Evolutionary conservation across 92 coral and sea anemone genomes (phyloP), one percentile per base, ranked within the genome.

Genomic region (Anthopleura xanthogrammica): DNA sequence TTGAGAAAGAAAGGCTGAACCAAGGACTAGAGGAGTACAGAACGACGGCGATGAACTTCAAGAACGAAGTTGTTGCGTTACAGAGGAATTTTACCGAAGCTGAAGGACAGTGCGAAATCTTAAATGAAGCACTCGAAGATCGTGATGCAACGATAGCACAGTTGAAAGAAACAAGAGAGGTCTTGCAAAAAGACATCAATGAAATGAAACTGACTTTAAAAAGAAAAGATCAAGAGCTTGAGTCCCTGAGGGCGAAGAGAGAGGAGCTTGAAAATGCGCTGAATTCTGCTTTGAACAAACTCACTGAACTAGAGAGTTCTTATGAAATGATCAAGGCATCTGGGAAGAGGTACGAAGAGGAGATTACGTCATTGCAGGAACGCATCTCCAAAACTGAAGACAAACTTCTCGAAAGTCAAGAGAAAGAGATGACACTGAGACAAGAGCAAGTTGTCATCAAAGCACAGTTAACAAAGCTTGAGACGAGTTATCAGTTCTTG

Each of bases 381-480:
- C 92, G 86, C 62, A 83, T 89, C 19, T 81, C 74, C 16, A 89
- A 84, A 13, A 42, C 87, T 50, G 98, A 97, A 75, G 82, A 79
- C 64, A 83, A 83, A 41, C 72, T 90, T 2, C 60, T 55, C 20
- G 95, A 92, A 65, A 72, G 90, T 24, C 91, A 90, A 77, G 92
- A 92, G 64, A 92, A 75, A 68, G 99, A 94, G 64, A 83, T 84
- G 62, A 92, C 87, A 42, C 85, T 87, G 14, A 85, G 87, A 36
- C 94, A 90, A 81, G 88, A 94, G 42, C 87, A 94, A 62, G 65
- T 86, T 36, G 86, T 90, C 48, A 81, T 95, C 22, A 85, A 88
- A 58, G 81, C 95, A 10, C 90, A 94, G 72, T 78, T 90, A 6
- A 84, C 90, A 77, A 92, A 95, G 86, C 81, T 97, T 29, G 95